phyloP scores from a whole-genome alignment of 2,113 vertebrate genomes.

The Laticauda colubrina region DNA sequence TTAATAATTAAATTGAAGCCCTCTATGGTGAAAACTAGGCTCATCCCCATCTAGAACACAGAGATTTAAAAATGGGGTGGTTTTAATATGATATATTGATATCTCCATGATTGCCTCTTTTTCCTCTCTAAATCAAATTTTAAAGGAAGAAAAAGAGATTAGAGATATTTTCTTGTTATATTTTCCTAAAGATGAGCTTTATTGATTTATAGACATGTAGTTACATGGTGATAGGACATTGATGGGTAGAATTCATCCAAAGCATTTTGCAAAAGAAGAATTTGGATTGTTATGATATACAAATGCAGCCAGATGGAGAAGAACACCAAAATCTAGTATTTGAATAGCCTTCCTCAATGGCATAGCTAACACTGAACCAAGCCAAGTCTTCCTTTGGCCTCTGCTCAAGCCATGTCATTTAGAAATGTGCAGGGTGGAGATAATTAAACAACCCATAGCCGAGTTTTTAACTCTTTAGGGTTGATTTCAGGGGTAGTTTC shows the following conservation, averaged over 20 bases:
- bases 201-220: neutral
- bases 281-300: neutral
- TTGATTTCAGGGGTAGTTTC: neutral
- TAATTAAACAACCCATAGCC: constrained; percentile 26
- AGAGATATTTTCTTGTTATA: neutral
- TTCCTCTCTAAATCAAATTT: neutral
- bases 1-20: neutral
- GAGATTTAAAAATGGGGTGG: neutral
- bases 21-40: neutral
- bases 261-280: neutral
- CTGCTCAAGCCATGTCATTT: neutral
- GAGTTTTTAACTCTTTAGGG: constrained; percentile 17
- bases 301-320: neutral
- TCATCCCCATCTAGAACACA: neutral
- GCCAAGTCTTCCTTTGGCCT: neutral
- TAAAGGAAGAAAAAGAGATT: neutral
- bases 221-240: neutral
- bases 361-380: neutral
- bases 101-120: neutral
- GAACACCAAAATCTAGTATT: neutral
- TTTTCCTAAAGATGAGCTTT: neutral
- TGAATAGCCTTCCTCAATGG: neutral
- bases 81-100: neutral
- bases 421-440: constrained; percentile 14
- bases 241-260: neutral